Evolutionary conservation across 30 jellyfish, hydroid and myxozoan species (phyloP).

Genomic region (Morbakka virulenta): DNA sequence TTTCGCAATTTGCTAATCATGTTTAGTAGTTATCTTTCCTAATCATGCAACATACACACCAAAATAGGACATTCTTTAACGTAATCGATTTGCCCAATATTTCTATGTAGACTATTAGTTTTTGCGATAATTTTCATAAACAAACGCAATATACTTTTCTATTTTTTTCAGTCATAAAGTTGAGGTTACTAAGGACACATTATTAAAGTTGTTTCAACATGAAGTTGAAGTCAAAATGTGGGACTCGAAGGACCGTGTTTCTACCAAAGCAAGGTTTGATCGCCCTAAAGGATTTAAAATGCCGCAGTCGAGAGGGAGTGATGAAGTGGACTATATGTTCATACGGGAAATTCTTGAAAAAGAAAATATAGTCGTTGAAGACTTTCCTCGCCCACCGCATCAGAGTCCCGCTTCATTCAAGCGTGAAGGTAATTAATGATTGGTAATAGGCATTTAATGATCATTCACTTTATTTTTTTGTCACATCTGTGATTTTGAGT

Average conservation of each 20-base stretch:
- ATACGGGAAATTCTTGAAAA: not conserved
- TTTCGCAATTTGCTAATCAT: too few species aligned
- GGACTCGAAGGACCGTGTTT: slow-evolving; percentile 91
- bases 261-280: slow-evolving; percentile 98
- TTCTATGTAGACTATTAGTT: not conserved
- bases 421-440: too few species aligned
- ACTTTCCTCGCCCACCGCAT: too few species aligned
- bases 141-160: not conserved
- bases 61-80: too few species aligned
- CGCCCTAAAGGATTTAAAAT: slow-evolving; percentile 94
- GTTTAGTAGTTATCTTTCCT: too few species aligned
- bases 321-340: slow-evolving; percentile 62
- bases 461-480: too few species aligned
- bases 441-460: too few species aligned
- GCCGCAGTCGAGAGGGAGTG: slow-evolving; percentile 63
- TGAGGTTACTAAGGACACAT: slow-evolving; percentile 55
- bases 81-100: too few species aligned
- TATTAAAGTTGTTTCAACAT: slow-evolving; percentile 79
- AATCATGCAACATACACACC: too few species aligned
- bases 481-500: too few species aligned
- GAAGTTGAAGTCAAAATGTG: slow-evolving; percentile 74
- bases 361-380: not conserved
- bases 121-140: not conserved
- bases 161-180: slow-evolving; percentile 59
- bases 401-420: too few species aligned